Conservation (phyloP, 2,888 invertebrate species). For the Taenaris catops region DNA sequence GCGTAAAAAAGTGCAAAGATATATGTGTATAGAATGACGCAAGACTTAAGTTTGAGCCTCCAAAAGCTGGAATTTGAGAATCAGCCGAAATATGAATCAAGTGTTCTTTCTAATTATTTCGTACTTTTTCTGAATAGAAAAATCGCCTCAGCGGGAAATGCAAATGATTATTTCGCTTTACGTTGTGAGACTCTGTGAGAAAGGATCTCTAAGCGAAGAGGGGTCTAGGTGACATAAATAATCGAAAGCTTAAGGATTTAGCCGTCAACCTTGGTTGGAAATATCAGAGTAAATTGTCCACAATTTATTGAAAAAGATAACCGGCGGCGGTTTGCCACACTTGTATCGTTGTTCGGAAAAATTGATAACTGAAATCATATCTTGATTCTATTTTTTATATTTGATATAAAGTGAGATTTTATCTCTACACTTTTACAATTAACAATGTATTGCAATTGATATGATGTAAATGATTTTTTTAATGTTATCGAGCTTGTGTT, state of each 20-base stretch:
- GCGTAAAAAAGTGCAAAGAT: too few relatives aligned
- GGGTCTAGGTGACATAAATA: slow-evolving; percentile 61
- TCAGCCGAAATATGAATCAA: slow-evolving; percentile 56
- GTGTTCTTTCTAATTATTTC: slow-evolving; percentile 57
- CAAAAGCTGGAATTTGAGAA: too few relatives aligned
- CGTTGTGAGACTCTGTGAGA: slow-evolving; percentile 48
- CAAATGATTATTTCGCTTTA: slow-evolving; percentile 61
- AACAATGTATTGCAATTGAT: too few relatives aligned
- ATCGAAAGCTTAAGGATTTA: slow-evolving; percentile 64
- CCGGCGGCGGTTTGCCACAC: slow-evolving; percentile 11
- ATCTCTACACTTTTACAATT: too few relatives aligned
- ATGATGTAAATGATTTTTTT: too few relatives aligned
- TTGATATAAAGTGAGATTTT: too few relatives aligned
- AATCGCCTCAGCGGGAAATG: slow-evolving; percentile 63
- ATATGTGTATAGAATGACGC: too few relatives aligned
- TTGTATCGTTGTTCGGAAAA: slow-evolving; percentile 14
- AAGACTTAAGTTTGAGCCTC: too few relatives aligned
- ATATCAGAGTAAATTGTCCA: slow-evolving; percentile 56
- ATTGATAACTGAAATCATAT: slow-evolving; percentile 9
- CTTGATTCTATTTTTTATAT: slow-evolving; percentile 5
- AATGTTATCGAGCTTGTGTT: too few relatives aligned
- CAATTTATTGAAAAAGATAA: slow-evolving; percentile 44
- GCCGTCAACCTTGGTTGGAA: slow-evolving; percentile 39
- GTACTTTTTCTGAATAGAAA: slow-evolving; percentile 67
- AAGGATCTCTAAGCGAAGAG: slow-evolving; percentile 35